Conservation (phyloP, 2,797 vertebrate species). For the Heterohyrax brucei region DNA sequence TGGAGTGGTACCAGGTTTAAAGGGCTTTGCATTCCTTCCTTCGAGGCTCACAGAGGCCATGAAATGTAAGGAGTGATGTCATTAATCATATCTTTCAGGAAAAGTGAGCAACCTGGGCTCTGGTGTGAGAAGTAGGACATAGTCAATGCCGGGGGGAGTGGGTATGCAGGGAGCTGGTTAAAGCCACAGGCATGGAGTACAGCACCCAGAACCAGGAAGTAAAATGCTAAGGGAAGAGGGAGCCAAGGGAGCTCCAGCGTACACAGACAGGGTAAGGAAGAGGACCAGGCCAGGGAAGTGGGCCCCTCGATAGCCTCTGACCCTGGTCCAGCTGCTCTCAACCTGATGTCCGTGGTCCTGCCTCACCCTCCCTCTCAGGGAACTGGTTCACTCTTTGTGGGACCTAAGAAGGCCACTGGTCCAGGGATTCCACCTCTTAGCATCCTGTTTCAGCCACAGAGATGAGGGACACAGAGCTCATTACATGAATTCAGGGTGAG, state of each 20-base stretch:
- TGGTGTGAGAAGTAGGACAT: neutral
- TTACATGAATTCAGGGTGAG: neutral
- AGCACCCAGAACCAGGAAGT: neutral
- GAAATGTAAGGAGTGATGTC: neutral
- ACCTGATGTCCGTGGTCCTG: neutral
- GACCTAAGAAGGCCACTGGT: neutral
- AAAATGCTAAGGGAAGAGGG: neutral
- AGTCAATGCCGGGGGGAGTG: too few relatives aligned
- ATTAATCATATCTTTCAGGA: neutral
- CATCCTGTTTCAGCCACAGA: neutral
- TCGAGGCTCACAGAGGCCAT: neutral
- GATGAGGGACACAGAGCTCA: neutral
- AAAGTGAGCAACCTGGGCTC: neutral
- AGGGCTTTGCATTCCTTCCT: neutral
- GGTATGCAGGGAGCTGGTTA: too few relatives aligned
- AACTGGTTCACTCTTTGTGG: neutral
- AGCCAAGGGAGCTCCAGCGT: neutral
- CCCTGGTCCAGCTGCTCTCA: neutral
- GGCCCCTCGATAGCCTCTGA: neutral
- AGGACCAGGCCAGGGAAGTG: too few relatives aligned
- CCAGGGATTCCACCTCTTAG: neutral
- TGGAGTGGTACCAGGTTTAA: neutral
- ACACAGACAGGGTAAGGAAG: neutral
- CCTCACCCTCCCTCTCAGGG: accelerated
- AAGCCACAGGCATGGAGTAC: neutral